phyloP scores from a whole-genome alignment of 2,113 vertebrate genomes.

The Anguilla japonica region DNA sequence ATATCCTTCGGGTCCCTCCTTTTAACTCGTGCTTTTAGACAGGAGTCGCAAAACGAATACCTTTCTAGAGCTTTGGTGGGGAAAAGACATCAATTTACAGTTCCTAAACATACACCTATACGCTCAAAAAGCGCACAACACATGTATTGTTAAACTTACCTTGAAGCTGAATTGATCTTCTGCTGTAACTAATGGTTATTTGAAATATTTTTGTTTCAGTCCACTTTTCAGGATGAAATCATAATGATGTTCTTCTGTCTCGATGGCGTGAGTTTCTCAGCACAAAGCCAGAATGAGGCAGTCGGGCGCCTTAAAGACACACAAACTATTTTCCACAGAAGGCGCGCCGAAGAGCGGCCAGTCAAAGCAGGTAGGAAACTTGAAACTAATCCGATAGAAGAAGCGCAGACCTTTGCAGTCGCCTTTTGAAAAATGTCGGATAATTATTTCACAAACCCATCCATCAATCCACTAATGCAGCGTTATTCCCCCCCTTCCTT shows the following conservation, averaged over 20 bases:
- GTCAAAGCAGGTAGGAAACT: constrained; percentile 18
- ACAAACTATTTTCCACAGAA: constrained; percentile 55
- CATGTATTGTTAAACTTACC: constrained; percentile 21
- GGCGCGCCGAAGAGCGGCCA: constrained; percentile 26
- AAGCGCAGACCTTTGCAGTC: background rate
- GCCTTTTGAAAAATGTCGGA: background rate
- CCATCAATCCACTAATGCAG: background rate
- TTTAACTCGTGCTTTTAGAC: background rate
- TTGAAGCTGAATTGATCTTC: constrained; percentile 10
- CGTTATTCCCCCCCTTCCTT: background rate
- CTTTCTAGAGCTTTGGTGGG: constrained; percentile 2
- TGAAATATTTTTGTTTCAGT: background rate
- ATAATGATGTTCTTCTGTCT: constrained; percentile 9
- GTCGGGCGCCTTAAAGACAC: constrained; percentile 70
- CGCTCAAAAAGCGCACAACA: background rate
- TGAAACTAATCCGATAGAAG: background rate
- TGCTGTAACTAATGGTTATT: background rate
- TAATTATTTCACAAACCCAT: background rate
- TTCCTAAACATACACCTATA: background rate
- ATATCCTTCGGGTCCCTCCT: background rate
- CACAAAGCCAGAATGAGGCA: constrained; percentile 59
- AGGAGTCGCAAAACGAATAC: background rate
- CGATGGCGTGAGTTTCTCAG: constrained; percentile 64
- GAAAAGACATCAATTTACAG: background rate
- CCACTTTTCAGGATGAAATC: constrained; percentile 27